Evolutionary conservation across 2,113 vertebrate genomes (phyloP).

Genomic region (Petrocephalus zakoni): DNA sequence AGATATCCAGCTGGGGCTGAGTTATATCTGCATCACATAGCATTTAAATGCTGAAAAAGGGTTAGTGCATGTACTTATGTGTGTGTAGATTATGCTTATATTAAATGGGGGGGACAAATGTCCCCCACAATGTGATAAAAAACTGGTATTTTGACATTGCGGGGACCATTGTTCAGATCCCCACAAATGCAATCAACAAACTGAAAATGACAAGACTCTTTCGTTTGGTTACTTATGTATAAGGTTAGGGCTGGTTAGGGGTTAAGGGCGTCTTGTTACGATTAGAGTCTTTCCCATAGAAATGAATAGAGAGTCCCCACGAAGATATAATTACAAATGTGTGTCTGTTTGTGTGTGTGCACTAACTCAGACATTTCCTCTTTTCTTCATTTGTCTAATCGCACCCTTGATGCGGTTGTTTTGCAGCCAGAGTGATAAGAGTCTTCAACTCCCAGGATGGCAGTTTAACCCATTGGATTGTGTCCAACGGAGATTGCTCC

Average conservation of each 20-base stretch:
- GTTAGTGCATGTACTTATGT: not conserved
- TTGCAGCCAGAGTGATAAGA: not conserved
- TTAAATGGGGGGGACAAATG: too few species aligned
- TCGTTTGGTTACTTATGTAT: too few species aligned
- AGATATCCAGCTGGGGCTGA: not conserved
- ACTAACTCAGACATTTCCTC: not conserved
- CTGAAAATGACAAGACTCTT: too few species aligned
- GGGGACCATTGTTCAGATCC: not conserved
- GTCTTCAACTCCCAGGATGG: not conserved
- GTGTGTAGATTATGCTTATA: too few species aligned
- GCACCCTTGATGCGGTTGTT: not conserved
- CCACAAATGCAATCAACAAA: too few species aligned
- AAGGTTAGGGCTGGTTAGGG: too few species aligned
- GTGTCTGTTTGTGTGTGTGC: not conserved
- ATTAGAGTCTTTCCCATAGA: too few species aligned
- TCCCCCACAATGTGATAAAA: too few species aligned
- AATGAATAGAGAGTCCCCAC: too few species aligned
- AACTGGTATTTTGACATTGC: too few species aligned
- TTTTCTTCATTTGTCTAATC: not conserved
- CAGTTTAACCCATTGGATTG: not conserved
- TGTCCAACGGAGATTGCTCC: not conserved
- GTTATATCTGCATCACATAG: not conserved
- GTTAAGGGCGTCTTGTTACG: too few species aligned
- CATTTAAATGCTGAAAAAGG: not conserved
- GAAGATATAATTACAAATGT: too few species aligned